A percentile compares a stretch with the other conserved stretches of the same genome.
phyloP scores from a whole-genome alignment of 2,888 invertebrate genomes.

The Hoplodrina blanda region DNA sequence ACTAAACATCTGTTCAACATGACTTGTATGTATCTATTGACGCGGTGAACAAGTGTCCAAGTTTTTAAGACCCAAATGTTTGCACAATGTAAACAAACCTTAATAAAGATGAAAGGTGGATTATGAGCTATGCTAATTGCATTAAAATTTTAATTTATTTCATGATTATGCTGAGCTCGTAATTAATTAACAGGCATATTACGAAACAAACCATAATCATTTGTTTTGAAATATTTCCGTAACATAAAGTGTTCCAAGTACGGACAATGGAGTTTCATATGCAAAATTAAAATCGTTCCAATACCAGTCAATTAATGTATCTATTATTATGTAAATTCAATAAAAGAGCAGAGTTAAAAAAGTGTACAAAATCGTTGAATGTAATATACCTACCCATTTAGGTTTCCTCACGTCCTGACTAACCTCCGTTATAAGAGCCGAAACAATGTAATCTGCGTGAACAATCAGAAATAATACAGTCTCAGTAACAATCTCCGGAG shows the following conservation, averaged over 20 bases:
- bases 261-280: conserved; percentile 31
- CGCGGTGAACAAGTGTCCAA: too few relatives aligned
- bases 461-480: conserved; percentile 66
- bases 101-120: conserved; percentile 44
- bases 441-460: conserved; percentile 70
- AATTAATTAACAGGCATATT: conserved; percentile 45
- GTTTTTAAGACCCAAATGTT: background rate
- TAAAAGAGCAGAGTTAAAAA: conserved; percentile 17
- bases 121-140: conserved; percentile 53
- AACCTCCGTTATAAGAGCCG: conserved; percentile 55
- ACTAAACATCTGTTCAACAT: background rate
- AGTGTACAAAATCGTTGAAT: conserved; percentile 14
- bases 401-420: conserved; percentile 41
- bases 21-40: background rate
- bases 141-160: conserved; percentile 57
- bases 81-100: conserved; percentile 29
- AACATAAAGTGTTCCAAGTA: conserved; percentile 23
- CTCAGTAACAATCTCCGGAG: conserved; percentile 55
- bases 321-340: conserved; percentile 38
- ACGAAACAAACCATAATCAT: conserved; percentile 43
- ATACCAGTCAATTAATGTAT: conserved; percentile 14
- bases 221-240: conserved; percentile 45
- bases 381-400: conserved; percentile 10
- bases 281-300: conserved; percentile 33
- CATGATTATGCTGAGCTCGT: conserved; percentile 37